These are phyloP conservation scores for Thalassaphorura encarpata DNA, from an alignment of 1,140 invertebrate genomes.

Conservation along the genomic window DNA sequence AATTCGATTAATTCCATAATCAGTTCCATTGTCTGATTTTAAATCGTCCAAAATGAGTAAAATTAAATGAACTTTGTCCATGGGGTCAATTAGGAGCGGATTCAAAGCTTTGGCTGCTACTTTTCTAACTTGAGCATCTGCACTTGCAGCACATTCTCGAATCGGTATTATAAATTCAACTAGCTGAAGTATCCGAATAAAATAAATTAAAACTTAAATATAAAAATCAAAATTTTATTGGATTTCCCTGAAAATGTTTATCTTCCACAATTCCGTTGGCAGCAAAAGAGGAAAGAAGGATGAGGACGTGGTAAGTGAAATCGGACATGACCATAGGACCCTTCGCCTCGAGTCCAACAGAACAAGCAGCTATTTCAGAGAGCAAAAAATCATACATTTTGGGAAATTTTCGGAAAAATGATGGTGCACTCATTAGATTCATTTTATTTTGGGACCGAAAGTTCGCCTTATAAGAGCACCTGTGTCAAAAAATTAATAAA, in stretches of 20 bases:
- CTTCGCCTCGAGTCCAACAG: slow-evolving; percentile 34
- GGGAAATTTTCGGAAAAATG: slow-evolving; percentile 79
- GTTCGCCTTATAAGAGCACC: slow-evolving; percentile 72
- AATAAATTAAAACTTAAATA: not conserved
- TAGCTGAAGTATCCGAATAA: not conserved
- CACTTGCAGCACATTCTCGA: slow-evolving; percentile 43
- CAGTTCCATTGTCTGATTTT: not conserved
- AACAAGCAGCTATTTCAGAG: slow-evolving; percentile 47
- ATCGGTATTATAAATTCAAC: slow-evolving; percentile 16
- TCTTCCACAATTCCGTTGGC: slow-evolving; percentile 20
- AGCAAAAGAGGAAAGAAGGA: slow-evolving; percentile 25
- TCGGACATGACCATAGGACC: not conserved
- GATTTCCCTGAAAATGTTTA: slow-evolving; percentile 15
- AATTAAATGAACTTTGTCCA: slow-evolving; percentile 30
- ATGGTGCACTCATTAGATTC: slow-evolving; percentile 49
- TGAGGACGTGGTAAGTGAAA: slow-evolving; percentile 22
- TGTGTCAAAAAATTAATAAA: too few species aligned
- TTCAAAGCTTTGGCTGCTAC: slow-evolving; percentile 55
- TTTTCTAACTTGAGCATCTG: slow-evolving; percentile 52
- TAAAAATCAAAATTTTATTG: too few species aligned
- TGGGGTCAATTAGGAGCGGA: slow-evolving; percentile 45
- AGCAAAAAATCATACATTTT: slow-evolving; percentile 66
- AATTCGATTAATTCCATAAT: slow-evolving; percentile 34
- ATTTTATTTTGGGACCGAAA: slow-evolving; percentile 73
- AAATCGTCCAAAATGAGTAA: slow-evolving; percentile 9